Percentiles rank a stretch among this genome's conserved stretches.
These are phyloP conservation scores for Myripristis murdjan DNA, from an alignment of 2,797 vertebrate species.

Conservation along the genomic window DNA sequence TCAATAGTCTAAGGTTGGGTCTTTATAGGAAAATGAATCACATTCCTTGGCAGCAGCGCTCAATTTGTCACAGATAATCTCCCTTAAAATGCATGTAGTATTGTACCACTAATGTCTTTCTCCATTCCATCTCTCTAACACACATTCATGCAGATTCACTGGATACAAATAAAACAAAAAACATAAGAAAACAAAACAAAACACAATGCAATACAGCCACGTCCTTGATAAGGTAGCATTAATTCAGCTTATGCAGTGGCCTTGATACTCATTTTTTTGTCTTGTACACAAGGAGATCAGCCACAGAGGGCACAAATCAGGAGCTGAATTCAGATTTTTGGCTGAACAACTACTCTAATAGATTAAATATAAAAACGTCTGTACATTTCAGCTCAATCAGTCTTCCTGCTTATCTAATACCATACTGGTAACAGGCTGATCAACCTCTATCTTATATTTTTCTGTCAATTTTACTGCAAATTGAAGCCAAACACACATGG, in stretches of 20 bases:
- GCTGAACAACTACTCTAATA: not conserved
- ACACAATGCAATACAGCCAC: not conserved
- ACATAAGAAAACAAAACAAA: too few species aligned
- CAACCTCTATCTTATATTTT: slow-evolving; percentile 11
- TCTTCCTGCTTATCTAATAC: slow-evolving; percentile 2
- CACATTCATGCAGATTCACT: not conserved
- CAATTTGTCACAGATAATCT: slow-evolving; percentile 15
- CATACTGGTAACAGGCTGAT: not conserved
- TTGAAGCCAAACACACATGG: not conserved
- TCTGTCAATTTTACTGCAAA: not conserved
- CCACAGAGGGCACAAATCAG: too few species aligned
- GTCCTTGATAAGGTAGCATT: not conserved
- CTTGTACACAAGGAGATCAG: not conserved
- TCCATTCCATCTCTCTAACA: not conserved
- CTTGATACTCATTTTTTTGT: not conserved
- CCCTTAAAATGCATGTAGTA: slow-evolving; percentile 14
- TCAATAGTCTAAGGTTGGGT: slow-evolving; percentile 49
- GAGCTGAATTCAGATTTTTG: not conserved
- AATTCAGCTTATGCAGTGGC: not conserved
- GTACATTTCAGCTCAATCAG: not conserved
- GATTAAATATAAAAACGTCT: not conserved
- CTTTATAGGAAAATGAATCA: not conserved
- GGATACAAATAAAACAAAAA: too few species aligned
- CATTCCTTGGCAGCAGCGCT: not conserved
- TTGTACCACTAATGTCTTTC: not conserved